Evolutionary conservation across 2,888 invertebrate species (phyloP).

Genomic region (Hyalella azteca): DNA sequence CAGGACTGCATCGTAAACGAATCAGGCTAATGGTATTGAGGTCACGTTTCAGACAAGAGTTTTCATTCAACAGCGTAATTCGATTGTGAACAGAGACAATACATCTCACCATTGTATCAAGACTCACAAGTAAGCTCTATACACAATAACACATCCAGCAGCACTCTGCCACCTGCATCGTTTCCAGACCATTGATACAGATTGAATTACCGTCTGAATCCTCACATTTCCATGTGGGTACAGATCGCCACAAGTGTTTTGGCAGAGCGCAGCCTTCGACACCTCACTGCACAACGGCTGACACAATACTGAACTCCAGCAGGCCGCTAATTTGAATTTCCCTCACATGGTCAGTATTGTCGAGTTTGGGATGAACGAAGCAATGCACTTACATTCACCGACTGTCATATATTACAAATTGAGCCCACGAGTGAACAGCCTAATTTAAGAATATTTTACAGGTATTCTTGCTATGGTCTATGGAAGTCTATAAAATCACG

Average conservation of each 20-base stretch:
- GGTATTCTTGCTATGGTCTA: too few relatives aligned
- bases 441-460: too few relatives aligned
- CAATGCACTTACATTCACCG: too few relatives aligned
- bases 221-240: not conserved
- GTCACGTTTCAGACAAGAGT: not conserved
- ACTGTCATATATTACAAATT: too few relatives aligned
- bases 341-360: too few relatives aligned
- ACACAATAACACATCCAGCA: not conserved
- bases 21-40: not conserved
- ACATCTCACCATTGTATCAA: not conserved
- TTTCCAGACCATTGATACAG: not conserved
- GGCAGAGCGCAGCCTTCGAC: not conserved
- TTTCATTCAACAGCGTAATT: not conserved
- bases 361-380: too few relatives aligned
- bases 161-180: not conserved
- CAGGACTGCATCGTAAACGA: constrained; percentile 17
- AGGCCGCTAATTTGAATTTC: too few relatives aligned
- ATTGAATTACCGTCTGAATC: not conserved
- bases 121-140: not conserved
- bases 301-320: not conserved
- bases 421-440: too few relatives aligned
- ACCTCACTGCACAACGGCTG: not conserved
- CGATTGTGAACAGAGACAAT: not conserved
- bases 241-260: not conserved
- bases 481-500: too few relatives aligned